Evolutionary conservation across 2,113 vertebrate genomes (phyloP).

Genomic region (Aleadryas rufinucha): DNA sequence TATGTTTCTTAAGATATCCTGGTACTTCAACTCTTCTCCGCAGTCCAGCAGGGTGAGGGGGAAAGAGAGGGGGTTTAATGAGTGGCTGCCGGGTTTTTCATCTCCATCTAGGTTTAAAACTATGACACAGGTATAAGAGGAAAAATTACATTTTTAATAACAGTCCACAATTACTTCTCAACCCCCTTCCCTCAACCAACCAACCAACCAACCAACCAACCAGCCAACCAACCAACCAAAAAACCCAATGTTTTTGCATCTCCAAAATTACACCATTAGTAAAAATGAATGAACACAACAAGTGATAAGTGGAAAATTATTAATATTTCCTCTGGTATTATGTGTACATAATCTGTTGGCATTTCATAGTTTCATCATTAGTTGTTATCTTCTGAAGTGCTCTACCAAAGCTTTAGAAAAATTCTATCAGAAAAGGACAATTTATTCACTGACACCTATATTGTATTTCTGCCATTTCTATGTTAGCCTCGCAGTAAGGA

Average conservation of each 20-base stretch:
- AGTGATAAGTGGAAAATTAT: not conserved
- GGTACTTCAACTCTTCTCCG: not conserved
- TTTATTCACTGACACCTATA: not conserved
- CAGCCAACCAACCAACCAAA: not conserved
- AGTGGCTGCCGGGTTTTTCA: not conserved
- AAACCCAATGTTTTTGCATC: accelerated
- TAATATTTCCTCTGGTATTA: not conserved
- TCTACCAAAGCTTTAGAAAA: not conserved
- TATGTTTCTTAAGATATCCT: not conserved
- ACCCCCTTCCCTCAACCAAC: accelerated
- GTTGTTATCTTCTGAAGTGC: not conserved
- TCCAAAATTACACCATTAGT: not conserved
- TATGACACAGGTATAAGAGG: not conserved
- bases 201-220: not conserved
- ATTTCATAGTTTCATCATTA: not conserved
- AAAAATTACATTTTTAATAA: not conserved
- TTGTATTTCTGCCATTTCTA: not conserved
- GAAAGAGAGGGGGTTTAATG: not conserved
- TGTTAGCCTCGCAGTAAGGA: not conserved
- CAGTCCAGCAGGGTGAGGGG: not conserved
- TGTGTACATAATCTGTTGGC: not conserved
- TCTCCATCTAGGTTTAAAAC: not conserved
- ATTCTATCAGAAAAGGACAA: not conserved
- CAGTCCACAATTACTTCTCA: not conserved
- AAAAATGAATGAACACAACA: not conserved